phyloP scores from a whole-genome alignment of 1,140 invertebrate species.

The Aphelenchoides avenae region DNA sequence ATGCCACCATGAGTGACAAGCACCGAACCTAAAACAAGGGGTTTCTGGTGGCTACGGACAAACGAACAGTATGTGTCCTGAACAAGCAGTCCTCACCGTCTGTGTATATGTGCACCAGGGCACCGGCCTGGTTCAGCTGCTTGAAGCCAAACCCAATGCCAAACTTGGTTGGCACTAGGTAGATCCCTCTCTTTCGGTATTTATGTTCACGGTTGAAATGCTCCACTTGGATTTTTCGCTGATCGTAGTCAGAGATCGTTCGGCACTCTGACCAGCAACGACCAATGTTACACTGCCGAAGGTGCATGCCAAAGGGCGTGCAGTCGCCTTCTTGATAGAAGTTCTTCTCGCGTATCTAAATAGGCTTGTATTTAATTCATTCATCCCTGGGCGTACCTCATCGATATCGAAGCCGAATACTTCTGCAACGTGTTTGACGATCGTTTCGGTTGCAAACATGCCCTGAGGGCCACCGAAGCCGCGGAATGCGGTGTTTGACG shows the following conservation, averaged over 20 bases:
- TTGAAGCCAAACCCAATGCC: slow-evolving; percentile 77
- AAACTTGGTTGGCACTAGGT: slow-evolving; percentile 81
- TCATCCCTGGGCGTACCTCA: slow-evolving; percentile 57
- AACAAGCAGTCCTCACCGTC: too few relatives aligned
- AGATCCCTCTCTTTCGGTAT: slow-evolving; percentile 81
- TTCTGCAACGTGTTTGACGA: slow-evolving; percentile 73
- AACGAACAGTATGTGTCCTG: too few relatives aligned
- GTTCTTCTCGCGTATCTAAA: slow-evolving; percentile 69
- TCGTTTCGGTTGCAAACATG: slow-evolving; percentile 76
- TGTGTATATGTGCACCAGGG: too few relatives aligned
- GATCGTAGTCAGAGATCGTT: slow-evolving; percentile 68
- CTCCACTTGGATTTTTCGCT: slow-evolving; percentile 66
- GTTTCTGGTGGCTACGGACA: too few relatives aligned
- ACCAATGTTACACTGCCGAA: slow-evolving; percentile 72
- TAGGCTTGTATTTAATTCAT: not conserved
- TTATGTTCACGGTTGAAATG: slow-evolving; percentile 75
- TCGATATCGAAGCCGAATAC: slow-evolving; percentile 67
- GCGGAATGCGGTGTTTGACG: slow-evolving; percentile 78
- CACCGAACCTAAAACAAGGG: too few relatives aligned
- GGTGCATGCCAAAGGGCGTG: slow-evolving; percentile 74
- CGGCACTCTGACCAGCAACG: slow-evolving; percentile 80
- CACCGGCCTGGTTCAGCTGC: slow-evolving; percentile 73
- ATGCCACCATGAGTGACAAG: slow-evolving; percentile 82
- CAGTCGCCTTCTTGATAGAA: slow-evolving; percentile 74
- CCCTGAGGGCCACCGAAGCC: slow-evolving; percentile 76